Percentiles rank a stretch among this genome's conserved stretches.
Conservation (phyloP, 92 coral and sea anemone species). For the Phymanthus crucifer region DNA sequence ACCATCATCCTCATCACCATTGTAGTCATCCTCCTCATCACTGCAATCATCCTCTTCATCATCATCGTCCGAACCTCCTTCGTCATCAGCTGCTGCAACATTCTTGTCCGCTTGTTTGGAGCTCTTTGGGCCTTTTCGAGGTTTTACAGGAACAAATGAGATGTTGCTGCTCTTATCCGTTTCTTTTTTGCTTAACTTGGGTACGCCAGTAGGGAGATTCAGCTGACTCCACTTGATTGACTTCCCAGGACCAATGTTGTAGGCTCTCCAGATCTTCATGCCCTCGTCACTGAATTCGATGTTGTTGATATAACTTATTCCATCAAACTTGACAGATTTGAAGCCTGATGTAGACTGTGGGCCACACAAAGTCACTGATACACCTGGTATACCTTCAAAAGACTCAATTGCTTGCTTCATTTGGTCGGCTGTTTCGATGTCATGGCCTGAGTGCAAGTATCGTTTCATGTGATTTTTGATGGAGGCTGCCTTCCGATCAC, state of each 20-base stretch:
- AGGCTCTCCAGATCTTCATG: not conserved
- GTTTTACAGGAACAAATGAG: too few relatives aligned
- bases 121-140: too few relatives aligned
- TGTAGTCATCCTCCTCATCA: too few relatives aligned
- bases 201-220: not conserved
- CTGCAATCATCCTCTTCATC: not conserved
- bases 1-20: too few relatives aligned
- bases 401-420: slow-evolving; percentile 46
- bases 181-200: not conserved
- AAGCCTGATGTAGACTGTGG: not conserved
- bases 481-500: slow-evolving; percentile 52
- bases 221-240: not conserved
- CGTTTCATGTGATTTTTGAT: slow-evolving; percentile 37
- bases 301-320: slow-evolving; percentile 6
- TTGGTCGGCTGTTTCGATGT: slow-evolving; percentile 37
- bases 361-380: too few relatives aligned
- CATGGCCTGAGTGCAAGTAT: slow-evolving; percentile 41
- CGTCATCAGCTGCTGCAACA: too few relatives aligned
- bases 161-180: not conserved
- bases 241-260: not conserved
- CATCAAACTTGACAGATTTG: not conserved
- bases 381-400: slow-evolving; percentile 35
- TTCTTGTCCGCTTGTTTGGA: too few relatives aligned
- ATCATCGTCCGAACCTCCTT: too few relatives aligned
- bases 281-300: not conserved